Evolutionary conservation across 2,888 invertebrate genomes (phyloP).

Genomic region (Dolichopus griseipennis): DNA sequence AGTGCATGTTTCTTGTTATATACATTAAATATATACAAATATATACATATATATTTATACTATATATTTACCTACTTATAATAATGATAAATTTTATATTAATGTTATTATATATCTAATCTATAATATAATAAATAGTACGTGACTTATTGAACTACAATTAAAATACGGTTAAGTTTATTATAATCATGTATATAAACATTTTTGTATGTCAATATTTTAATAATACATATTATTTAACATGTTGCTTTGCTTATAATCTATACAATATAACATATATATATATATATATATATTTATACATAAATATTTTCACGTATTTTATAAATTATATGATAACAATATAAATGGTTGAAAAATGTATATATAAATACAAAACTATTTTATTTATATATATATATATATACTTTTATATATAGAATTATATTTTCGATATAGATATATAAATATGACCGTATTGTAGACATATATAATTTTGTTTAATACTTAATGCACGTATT

Average conservation of each 20-base stretch:
- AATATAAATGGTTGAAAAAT: neutral
- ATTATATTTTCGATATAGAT: no score
- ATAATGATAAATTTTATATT: neutral
- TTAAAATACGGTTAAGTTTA: neutral
- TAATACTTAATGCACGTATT: no score
- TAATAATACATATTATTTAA: neutral
- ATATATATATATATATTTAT: neutral
- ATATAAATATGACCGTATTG: no score
- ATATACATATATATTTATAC: no score
- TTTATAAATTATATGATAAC: neutral
- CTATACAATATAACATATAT: neutral
- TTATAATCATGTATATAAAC: neutral
- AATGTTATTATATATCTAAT: neutral
- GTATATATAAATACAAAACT: no score
- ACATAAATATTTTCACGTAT: neutral
- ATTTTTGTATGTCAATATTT: neutral
- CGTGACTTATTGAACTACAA: slow-evolving; percentile 6
- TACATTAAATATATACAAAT: no score
- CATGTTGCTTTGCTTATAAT: neutral
- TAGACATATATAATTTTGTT: no score
- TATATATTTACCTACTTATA: no score
- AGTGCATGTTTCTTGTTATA: no score
- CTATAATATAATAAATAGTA: neutral
- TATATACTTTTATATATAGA: no score
- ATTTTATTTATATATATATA: no score